A percentile compares a stretch with the other conserved stretches of the same genome.
Conservation (phyloP, 2,888 invertebrate species). For the Pinctada fucata region DNA sequence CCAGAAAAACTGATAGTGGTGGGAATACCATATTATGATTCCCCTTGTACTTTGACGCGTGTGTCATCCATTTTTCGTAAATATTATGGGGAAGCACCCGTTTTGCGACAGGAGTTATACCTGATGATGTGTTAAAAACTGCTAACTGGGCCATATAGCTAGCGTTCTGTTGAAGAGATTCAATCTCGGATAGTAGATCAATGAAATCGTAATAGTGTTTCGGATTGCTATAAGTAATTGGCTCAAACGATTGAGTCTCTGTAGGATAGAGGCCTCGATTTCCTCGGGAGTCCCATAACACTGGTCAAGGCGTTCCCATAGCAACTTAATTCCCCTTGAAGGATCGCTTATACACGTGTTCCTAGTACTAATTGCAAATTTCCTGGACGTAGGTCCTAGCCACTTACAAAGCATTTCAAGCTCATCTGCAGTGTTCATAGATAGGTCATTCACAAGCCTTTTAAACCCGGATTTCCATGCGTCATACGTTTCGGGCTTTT, state of each 20-base stretch:
- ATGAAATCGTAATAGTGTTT: not conserved
- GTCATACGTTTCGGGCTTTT: conserved; percentile 19
- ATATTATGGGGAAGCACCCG: not conserved
- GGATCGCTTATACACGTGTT: conserved; percentile 5
- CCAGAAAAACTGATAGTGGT: not conserved
- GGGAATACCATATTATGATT: not conserved
- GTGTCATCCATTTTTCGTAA: not conserved
- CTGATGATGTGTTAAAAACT: conserved; percentile 9
- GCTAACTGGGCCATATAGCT: not conserved
- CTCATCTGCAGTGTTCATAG: conserved; percentile 10
- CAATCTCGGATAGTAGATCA: conserved; percentile 6
- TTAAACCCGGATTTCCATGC: conserved; percentile 22
- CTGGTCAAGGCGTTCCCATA: conserved; percentile 14
- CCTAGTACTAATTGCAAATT: not conserved
- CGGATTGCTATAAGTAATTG: not conserved
- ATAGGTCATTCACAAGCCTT: conserved; percentile 12
- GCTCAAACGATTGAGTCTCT: conserved; percentile 9
- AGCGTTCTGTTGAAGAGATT: conserved; percentile 4
- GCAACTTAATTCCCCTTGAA: not conserved
- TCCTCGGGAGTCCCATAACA: conserved; percentile 6
- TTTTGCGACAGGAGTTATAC: conserved; percentile 1
- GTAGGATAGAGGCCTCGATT: not conserved
- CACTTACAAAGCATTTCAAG: conserved; percentile 16
- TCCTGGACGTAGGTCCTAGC: not conserved
- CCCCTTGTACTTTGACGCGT: not conserved